Evolutionary conservation across 2,888 invertebrate genomes (phyloP), one percentile per base, ranked within the genome.

Genomic region (Lampropteryx suffumata): DNA sequence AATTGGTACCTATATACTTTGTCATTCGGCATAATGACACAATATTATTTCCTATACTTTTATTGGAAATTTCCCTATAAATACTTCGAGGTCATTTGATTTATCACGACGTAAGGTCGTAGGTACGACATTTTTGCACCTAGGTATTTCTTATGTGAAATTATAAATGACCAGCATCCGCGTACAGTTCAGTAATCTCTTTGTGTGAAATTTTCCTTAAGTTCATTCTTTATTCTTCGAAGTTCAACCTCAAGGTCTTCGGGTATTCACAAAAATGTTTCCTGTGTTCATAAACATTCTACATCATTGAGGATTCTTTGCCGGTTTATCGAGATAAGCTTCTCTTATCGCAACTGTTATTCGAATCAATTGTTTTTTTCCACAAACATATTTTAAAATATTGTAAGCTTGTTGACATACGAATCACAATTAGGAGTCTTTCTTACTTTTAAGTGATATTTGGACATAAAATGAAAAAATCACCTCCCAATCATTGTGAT

Each of bases 131-230:
- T n/a, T n/a, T n/a, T n/a, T n/a, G n/a, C n/a, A n/a, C n/a, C n/a
- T n/a, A n/a, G n/a, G 37, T 50, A 42, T 36, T 40, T 55, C 47
- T 55, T 49, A 17, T 28, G 40, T 51, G 50, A 56, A 52, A 55
- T 59, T 45, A 44, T 50, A 33, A 45, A 45, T 57, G 49, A 24
- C n/a, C 50, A 43, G 39, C 46, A 47, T 61, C 61, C 57, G 61
- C 55, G 34, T 62, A 61, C 57, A 53, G 33, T 62, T 62, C 57
- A 53, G 33, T 36, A 45, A 51, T 40, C 50, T 42, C 43, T 50
- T 51, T 45, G 51, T 50, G 42, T 44, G 37, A 53, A 57, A 53
- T 59, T 49, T 46, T 45, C 32, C 45, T 56, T 55, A 50, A 49
- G 39, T 36, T 47, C 43, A 35, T 50, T 45, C 28, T 10, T 44